Evolutionary conservation across 1,140 invertebrate genomes (phyloP).

Genomic region (Ceratitis capitata): DNA sequence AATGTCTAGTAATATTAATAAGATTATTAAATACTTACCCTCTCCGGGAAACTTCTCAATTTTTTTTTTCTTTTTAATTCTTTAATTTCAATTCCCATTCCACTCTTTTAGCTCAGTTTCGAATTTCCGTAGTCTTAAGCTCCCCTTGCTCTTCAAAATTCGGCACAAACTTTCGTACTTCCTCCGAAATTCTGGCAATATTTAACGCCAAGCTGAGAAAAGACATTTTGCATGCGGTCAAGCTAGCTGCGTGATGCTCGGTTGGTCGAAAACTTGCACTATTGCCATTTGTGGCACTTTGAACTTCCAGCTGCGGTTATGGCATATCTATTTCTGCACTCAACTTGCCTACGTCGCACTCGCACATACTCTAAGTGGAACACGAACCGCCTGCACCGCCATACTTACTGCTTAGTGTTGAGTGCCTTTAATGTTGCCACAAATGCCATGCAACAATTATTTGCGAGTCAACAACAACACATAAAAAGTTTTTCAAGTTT

Average conservation of each 20-base stretch:
- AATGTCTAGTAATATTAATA: no score
- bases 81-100: neutral
- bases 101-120: no score
- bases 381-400: neutral
- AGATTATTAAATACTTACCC: neutral
- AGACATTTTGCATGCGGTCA: constrained; percentile 33
- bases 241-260: neutral
- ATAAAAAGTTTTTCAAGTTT: constrained; percentile 22
- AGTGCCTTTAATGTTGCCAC: constrained; percentile 37
- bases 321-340: neutral
- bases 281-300: neutral
- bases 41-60: neutral
- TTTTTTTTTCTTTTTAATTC: neutral
- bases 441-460: constrained; percentile 32
- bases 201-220: neutral
- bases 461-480: constrained; percentile 31
- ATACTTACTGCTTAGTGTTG: neutral
- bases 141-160: no score
- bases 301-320: constrained; percentile 5
- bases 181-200: neutral
- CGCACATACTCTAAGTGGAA: no score
- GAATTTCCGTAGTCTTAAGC: no score
- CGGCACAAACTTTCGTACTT: neutral
- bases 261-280: constrained; percentile 7
- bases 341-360: no score